Evolutionary conservation across 2,113 vertebrate species (phyloP).

Genomic region (Eurypyga helias): DNA sequence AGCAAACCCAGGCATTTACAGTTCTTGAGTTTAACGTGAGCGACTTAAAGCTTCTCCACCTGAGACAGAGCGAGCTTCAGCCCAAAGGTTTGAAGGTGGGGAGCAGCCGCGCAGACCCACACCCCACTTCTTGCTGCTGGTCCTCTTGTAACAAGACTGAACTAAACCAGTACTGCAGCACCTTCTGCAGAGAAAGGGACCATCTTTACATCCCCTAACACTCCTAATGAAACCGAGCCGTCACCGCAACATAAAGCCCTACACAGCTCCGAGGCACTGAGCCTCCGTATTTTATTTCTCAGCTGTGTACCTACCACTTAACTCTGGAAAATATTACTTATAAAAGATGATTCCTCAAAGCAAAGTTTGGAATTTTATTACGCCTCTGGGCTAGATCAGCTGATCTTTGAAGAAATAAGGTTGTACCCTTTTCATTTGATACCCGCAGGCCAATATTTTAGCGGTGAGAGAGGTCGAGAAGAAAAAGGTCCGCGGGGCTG

Average conservation of each 20-base stretch:
- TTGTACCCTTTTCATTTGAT: slow-evolving; percentile 94
- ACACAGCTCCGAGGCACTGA: not conserved
- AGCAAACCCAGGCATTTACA: not conserved
- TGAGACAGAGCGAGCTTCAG: not conserved
- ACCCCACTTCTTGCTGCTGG: not conserved
- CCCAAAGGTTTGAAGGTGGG: not conserved
- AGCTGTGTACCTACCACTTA: slow-evolving; percentile 82
- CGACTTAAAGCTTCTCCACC: not conserved
- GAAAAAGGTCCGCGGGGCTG: slow-evolving; percentile 75
- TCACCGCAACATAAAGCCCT: not conserved
- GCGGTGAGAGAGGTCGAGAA: slow-evolving; percentile 78
- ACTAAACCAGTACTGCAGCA: not conserved
- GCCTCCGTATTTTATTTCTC: slow-evolving; percentile 57
- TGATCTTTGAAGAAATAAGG: slow-evolving; percentile 94
- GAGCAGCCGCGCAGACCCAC: not conserved
- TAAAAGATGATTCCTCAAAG: slow-evolving; percentile 90
- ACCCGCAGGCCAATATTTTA: slow-evolving; percentile 91
- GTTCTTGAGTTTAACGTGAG: not conserved
- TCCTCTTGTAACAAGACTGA: not conserved
- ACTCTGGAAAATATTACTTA: slow-evolving; percentile 91
- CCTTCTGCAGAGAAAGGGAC: not conserved
- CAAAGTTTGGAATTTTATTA: slow-evolving; percentile 94
- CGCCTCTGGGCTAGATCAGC: slow-evolving; percentile 88
- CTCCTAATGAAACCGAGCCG: not conserved
- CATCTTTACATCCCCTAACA: not conserved